Evolutionary conservation across 2,113 vertebrate genomes (phyloP), one percentile per base, ranked within the genome.

Genomic region (Mesitornis unicolor): DNA sequence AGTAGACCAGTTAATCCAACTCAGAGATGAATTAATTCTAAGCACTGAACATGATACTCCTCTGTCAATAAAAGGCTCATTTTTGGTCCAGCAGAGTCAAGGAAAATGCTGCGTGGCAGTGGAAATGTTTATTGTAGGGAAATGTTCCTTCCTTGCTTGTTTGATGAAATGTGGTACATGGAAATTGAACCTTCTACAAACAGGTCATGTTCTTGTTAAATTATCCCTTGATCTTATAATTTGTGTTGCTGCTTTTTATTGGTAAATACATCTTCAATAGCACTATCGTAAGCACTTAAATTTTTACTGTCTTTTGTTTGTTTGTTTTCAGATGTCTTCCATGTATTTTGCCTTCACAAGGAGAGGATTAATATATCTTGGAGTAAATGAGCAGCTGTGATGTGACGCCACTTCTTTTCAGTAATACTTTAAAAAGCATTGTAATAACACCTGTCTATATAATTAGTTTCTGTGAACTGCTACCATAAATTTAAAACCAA

Each of bases 11-110:
- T 73, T 88, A 91, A 96, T 93, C 78, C 71, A 90, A 20, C 61
- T 88, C 50, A 80, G 67, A 87, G 59, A 5, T 80, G 59, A 53
- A 90, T 91, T 89, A 85, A 91, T 93, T 93, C 67, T 95, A 80
- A 76, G 85, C 53, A 69, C 16, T 91, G 42, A 95, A 76, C 38
- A 96, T 83, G 96, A 93, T 93, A n/a, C 50, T 85, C 8, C 45
- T 91, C 63, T 88, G 33, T 81, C 50, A 80, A 24, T 71, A 65
- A 88, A 60, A 85, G 25, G 13, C 11, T 92, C 68, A 70, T 59
- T 96, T 96, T 67, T 84, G 63, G 78, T 90, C 60, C 35, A 77
- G n/a, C 9, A 91, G n/a, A 77, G 25, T 63, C 33, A 67, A 69
- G 45, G 10, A 90, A 91, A 95, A 54, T 74, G 42, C 16, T 88